Base-by-base conservation (phyloP, 2,797 vertebrate genomes). In the Paedocypris micromegethes region DNA sequence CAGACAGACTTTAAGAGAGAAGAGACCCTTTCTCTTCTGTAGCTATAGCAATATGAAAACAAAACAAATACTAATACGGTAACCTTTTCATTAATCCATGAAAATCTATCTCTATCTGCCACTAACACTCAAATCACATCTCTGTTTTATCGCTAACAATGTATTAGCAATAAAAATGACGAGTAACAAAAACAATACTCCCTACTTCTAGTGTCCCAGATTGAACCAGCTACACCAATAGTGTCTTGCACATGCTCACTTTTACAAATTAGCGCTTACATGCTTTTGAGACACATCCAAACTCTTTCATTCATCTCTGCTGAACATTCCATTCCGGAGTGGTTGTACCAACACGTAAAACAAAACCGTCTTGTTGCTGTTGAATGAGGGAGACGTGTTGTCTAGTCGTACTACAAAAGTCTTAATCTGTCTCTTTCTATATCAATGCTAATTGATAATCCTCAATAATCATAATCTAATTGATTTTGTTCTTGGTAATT, bases 291-390 rank as follows among this genome's bases (percentile, higher is more conserved):
- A 46, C 4, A 3, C 38, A 54, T 54, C 58, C 58, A 68, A 47
- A 53, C 56, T 53, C 50, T 40, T 60, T 75, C 58, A 61, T 66
- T 66, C 54, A 72, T 56, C 41, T 54, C 9, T 6, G 41, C 51
- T 8, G 66, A 59, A 75, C 51, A 70, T 78, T 73, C 58, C 64
- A 70, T 73, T 70, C 59, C 46, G 53, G 3, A 45, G 62, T 68
- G 77, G 66, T 68, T 61, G 54, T 68, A 72, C 62, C 60, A 59
- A 59, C 63, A 65, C 23, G 43, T 45, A 61, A 48, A 46, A 47
- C 39, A 72, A 62, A 41, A 57, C 72, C 9, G 65, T 68, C 53
- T 39, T 7, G 8, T 38, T 51, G n/a, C 44, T 47, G 7, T 60
- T 62, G 68, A 70, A 64, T 52, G 61, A 69, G 63, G 4, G 51